A percentile compares a stretch with the other conserved stretches of the same genome.
Conservation (phyloP, 2,888 invertebrate genomes). For the Pinctada fucata region DNA sequence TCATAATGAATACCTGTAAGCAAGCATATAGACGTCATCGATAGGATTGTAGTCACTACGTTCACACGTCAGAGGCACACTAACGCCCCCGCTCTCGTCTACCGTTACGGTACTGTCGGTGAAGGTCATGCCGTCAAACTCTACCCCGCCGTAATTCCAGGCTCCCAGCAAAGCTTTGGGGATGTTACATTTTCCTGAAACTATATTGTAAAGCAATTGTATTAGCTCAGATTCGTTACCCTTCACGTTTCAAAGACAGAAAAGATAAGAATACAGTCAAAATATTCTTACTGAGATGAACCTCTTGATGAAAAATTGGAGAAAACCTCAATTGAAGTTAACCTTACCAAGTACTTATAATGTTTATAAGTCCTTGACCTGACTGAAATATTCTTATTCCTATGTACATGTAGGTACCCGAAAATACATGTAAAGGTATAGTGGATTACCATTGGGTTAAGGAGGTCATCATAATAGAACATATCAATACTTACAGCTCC, state of each 20-base stretch:
- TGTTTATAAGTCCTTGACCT: too few relatives aligned
- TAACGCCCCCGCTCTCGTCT: not conserved
- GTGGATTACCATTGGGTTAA: too few relatives aligned
- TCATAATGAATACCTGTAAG: not conserved
- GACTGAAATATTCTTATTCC: too few relatives aligned
- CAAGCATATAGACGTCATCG: not conserved
- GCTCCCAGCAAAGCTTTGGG: not conserved
- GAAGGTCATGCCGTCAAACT: conserved; percentile 4
- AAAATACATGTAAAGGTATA: too few relatives aligned
- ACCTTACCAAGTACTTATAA: too few relatives aligned
- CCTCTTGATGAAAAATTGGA: too few relatives aligned
- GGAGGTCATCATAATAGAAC: too few relatives aligned
- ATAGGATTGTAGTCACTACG: not conserved
- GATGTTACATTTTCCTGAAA: not conserved
- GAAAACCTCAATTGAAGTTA: too few relatives aligned
- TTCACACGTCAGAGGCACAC: not conserved
- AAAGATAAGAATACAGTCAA: too few relatives aligned
- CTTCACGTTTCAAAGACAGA: too few relatives aligned
- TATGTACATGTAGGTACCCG: too few relatives aligned
- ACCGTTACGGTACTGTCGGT: not conserved
- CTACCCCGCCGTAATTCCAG: not conserved
- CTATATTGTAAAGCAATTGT: not conserved
- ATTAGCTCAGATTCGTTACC: not conserved
- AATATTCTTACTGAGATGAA: too few relatives aligned
- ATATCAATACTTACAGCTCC: not conserved